Base-by-base conservation (phyloP, 2,797 vertebrate genomes). In the Sebastes kiyomatsui region DNA sequence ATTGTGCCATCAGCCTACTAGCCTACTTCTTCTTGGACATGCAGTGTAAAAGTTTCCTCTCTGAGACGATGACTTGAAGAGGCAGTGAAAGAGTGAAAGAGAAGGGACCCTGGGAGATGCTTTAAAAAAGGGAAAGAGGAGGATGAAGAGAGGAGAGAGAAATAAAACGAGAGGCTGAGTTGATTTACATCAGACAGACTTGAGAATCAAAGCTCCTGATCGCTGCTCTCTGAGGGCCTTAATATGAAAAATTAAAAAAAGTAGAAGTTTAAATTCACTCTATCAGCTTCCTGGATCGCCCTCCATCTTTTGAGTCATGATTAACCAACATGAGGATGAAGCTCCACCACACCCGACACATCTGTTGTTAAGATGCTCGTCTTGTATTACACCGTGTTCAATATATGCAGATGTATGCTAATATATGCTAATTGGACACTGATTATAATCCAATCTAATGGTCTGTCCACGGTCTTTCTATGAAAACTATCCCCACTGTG, bases 401-500 rank as follows among this genome's bases (percentile, higher is more conserved):
- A 18, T 65, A 1, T 76, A 88, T 90, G 87, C 87, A 87, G 69
- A 91, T 88, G 0, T 72, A 91, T 91, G 88, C 77, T 69, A 92
- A 94, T 92, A 0, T 79, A 88, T 94, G 93, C 69, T 90, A 92
- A 94, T 92, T 82, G 72, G 72, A 20, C 84, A 77, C 69, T 76
- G 84, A 91, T 92, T 84, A 82, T 84, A 78, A 84, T 86, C 69
- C 55, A 16, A 67, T 65, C 42, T 66, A 38, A 83, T 66, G 52
- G 70, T 66, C 80, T 62, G 80, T 67, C 62, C 7, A 5, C 76
- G 55, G 25, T 49, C 27, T 79, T 81, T 72, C 78, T 35, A 49
- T 71, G 67, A 86, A 86, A 79, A 69, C 55, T 78, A 52, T 74
- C 54, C 54, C 79, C 85, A 72, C 68, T 72, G 79, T 76, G 74